phyloP scores from a whole-genome alignment of 2,888 invertebrate genomes.

The Drosophila formosana region DNA sequence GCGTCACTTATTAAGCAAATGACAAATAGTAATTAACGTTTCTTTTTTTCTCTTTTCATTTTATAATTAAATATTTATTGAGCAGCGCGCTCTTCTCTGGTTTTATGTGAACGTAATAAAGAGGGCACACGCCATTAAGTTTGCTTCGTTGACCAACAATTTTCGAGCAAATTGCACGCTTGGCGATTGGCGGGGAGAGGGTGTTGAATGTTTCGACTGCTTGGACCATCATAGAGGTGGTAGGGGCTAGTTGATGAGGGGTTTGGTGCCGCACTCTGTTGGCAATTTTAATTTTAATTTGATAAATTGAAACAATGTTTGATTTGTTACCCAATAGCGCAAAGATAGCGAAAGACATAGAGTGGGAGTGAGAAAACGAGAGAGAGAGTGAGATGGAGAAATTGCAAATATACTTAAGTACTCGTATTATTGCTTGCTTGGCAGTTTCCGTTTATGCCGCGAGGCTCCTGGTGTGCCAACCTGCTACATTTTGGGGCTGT shows the following conservation, averaged over 20 bases:
- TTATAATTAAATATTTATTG: slow-evolving; percentile 78
- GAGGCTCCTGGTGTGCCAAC: slow-evolving; percentile 31
- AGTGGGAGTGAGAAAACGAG: background rate
- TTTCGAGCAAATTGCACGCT: slow-evolving; percentile 43
- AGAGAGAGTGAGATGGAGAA: slow-evolving; percentile 5
- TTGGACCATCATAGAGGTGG: background rate
- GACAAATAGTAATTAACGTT: slow-evolving; percentile 63
- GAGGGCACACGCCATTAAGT: slow-evolving; percentile 52
- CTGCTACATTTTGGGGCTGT: slow-evolving; percentile 49
- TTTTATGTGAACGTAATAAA: slow-evolving; percentile 42
- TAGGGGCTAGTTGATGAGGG: slow-evolving; percentile 21
- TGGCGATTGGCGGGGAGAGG: background rate
- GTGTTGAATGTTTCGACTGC: background rate
- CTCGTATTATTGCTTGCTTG: slow-evolving; percentile 25
- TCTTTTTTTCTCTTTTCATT: slow-evolving; percentile 45
- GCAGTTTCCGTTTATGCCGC: slow-evolving; percentile 26
- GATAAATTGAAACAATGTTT: slow-evolving; percentile 66
- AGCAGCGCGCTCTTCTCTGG: slow-evolving; percentile 40
- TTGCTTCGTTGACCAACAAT: slow-evolving; percentile 56
- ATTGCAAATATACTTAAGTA: slow-evolving; percentile 31
- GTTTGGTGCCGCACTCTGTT: slow-evolving; percentile 33
- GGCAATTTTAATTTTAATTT: slow-evolving; percentile 70
- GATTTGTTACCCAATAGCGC: slow-evolving; percentile 29
- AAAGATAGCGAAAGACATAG: slow-evolving; percentile 1
- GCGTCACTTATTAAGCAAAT: slow-evolving; percentile 53